Conservation (phyloP, 1,140 invertebrate genomes). For the Homalodisca vitripennis region DNA sequence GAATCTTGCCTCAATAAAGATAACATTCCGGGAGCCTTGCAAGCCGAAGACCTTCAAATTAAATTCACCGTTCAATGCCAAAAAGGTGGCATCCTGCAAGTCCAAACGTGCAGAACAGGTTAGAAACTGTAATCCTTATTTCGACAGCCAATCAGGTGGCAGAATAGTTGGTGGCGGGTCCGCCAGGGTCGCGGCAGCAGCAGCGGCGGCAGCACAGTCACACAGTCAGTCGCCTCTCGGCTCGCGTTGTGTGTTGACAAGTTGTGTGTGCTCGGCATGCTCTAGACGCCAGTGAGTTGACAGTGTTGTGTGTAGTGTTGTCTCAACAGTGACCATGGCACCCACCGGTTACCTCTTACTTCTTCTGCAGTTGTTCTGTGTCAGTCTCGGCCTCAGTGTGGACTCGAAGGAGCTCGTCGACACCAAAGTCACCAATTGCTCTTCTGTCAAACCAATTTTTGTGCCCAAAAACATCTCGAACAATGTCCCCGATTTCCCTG, state of each 20-base stretch:
- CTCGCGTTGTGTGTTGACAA: neutral
- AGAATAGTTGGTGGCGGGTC: neutral
- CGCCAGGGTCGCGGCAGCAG: neutral
- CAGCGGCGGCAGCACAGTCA: too few relatives aligned
- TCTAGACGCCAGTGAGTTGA: neutral
- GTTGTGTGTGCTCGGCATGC: neutral
- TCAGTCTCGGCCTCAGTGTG: neutral
- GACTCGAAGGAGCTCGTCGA: constrained; percentile 9
- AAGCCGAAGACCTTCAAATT: constrained; percentile 10
- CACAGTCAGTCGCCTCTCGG: neutral
- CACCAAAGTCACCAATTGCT: constrained; percentile 1
- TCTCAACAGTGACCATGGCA: too few relatives aligned
- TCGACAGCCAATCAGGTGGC: neutral
- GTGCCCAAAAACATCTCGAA: constrained; percentile 4
- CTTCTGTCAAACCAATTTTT: constrained; percentile 13
- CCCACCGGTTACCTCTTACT: neutral
- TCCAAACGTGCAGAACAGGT: constrained; percentile 20
- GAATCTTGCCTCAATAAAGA: neutral
- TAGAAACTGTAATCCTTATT: neutral
- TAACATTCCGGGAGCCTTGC: neutral
- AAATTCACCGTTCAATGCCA: constrained; percentile 20
- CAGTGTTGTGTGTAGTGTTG: neutral
- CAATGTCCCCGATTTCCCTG: neutral
- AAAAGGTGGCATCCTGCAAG: constrained; percentile 20
- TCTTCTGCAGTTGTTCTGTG: neutral